These are phyloP conservation scores for Odontamblyopus lacepedii DNA, from an alignment of 2,797 vertebrate species.

Conservation along the genomic window DNA sequence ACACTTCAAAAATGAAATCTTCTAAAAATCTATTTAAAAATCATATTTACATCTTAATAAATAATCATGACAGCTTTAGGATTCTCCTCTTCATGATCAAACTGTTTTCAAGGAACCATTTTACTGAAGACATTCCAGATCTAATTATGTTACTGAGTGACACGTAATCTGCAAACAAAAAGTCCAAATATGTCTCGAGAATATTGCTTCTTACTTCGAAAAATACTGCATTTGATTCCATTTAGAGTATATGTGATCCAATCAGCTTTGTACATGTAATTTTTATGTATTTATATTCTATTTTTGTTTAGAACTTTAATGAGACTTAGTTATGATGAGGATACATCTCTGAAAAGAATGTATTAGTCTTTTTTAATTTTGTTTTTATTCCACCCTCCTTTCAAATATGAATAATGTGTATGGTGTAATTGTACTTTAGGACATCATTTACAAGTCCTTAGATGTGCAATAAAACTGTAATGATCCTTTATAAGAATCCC, in stretches of 20 bases:
- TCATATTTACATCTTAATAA: background rate
- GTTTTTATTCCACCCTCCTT: background rate
- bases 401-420: background rate
- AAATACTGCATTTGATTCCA: background rate
- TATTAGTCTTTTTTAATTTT: background rate
- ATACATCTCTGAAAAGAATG: background rate
- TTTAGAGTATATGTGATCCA: background rate
- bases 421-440: background rate
- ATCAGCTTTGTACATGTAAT: background rate
- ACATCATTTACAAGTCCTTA: background rate
- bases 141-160: background rate
- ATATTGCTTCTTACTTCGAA: background rate
- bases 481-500: background rate
- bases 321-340: background rate
- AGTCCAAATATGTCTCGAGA: background rate
- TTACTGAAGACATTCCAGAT: background rate
- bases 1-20: background rate
- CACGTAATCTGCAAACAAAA: background rate
- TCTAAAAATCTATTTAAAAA: background rate
- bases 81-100: background rate
- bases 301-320: background rate
- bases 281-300: background rate
- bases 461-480: background rate
- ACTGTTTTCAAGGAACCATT: background rate
- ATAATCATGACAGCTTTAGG: constrained; percentile 1